These are phyloP conservation scores for Amblyraja radiata DNA, from an alignment of 2,797 vertebrate genomes.

Conservation along the genomic window DNA sequence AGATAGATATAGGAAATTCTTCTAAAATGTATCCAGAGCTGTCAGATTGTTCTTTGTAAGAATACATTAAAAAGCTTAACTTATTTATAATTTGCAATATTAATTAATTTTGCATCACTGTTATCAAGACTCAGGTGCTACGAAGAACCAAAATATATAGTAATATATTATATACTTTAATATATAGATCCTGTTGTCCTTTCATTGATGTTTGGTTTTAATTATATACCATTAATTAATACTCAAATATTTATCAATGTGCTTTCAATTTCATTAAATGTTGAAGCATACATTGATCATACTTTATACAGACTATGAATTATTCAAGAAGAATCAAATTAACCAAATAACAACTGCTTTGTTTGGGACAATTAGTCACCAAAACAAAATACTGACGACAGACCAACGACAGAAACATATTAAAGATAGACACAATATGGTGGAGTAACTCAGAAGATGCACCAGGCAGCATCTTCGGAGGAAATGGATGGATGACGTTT, in stretches of 20 bases:
- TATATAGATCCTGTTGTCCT: not conserved
- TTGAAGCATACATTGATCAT: not conserved
- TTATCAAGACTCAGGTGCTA: not conserved
- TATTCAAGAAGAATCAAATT: too few species aligned
- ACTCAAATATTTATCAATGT: not conserved
- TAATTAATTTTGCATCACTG: not conserved
- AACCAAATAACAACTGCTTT: not conserved
- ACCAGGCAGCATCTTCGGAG: too few species aligned
- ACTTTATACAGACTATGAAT: not conserved
- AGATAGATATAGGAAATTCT: not conserved
- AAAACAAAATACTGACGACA: not conserved
- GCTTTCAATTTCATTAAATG: not conserved
- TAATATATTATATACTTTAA: not conserved
- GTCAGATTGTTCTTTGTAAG: not conserved
- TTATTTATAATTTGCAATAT: not conserved
- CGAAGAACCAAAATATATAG: not conserved
- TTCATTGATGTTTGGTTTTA: not conserved
- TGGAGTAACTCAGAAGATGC: too few species aligned
- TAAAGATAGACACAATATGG: too few species aligned
- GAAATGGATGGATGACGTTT: too few species aligned
- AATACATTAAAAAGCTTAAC: not conserved
- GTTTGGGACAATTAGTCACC: not conserved
- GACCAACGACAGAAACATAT: not conserved
- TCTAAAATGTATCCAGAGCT: not conserved
- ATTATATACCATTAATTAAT: not conserved